Base-by-base conservation (phyloP, 2,888 invertebrate genomes). In the Chymomyza fuscimana region DNA sequence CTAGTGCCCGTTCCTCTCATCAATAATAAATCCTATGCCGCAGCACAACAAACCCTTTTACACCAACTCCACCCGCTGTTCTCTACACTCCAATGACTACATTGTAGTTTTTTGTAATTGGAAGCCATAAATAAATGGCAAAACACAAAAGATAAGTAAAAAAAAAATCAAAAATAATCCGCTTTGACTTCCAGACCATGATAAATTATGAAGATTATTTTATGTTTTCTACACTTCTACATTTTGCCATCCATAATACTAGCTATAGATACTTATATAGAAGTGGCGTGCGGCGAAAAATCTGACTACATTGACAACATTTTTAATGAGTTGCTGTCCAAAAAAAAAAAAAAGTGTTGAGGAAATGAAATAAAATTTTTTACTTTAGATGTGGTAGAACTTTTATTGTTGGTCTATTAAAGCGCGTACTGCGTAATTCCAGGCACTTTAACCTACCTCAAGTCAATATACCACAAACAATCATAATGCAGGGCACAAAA, bases 111-210 rank as follows among this genome's bases (percentile, higher is more conserved):
- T 50, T 63, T 46, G 56, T 40, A 65, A 65, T 65, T 65, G 56
- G 56, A 65, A 65, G 40, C 58, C 65, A 65, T 65, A 58, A 65
- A 65, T 58, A 58, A 65, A 32, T 56, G 25, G 16, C 5, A 22
- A 65, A 65, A 54, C 54, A 40, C 58, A 65, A 65, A 29, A 32
- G 16, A 4, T 2, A 56, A 56, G 19, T 12, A 56, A 22, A 56
- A 56, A 25, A 58, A 58, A 76, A 76, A 78, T 80, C 74, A 79
- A 73, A 81, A 80, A 80, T 83, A 83, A 83, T 85, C 83, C 86
- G 83, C 79, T 86, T 85, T 80, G 79, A 68, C 74, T 72, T 76
- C 66, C 67, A 65, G 72, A 66, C 61, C 29, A 46, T 46, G 12
- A 46, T 46, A 46, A 46, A 46, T 54, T 54, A 19, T 19, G 54